Evolutionary conservation across 2,113 vertebrate genomes (phyloP).

Genomic region (Myotis davidii): DNA sequence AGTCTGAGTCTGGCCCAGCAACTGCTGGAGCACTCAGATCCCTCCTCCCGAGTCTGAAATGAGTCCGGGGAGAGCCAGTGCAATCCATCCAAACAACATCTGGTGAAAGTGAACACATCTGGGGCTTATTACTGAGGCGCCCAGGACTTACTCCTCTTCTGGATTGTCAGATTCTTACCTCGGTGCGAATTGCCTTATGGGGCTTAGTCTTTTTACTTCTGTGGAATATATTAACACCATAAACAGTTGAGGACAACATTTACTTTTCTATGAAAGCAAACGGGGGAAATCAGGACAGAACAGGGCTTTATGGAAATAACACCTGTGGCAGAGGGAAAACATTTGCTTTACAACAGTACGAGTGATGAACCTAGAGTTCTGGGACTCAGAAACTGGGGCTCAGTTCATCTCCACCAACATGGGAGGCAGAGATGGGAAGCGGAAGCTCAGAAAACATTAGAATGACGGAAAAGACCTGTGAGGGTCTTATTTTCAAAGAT

Average conservation of each 20-base stretch:
- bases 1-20: background rate
- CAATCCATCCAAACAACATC: background rate
- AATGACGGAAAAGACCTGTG: background rate
- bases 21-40: background rate
- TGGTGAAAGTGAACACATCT: rapidly evolving
- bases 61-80: background rate
- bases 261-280: conserved; percentile 42
- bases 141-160: background rate
- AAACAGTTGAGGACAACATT: conserved; percentile 12
- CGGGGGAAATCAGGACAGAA: conserved; percentile 35
- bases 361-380: conserved; percentile 4
- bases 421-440: background rate
- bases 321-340: conserved; percentile 39
- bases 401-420: background rate
- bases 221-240: background rate
- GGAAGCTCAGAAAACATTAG: conserved; percentile 28
- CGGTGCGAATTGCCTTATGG: background rate
- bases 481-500: background rate
- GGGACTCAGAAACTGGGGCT: background rate
- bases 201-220: background rate
- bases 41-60: background rate
- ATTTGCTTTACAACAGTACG: background rate
- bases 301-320: conserved; percentile 5
- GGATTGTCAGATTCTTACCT: background rate
- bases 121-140: background rate